A percentile compares a stretch with the other conserved stretches of the same genome.
Conservation (phyloP, 2,888 invertebrate species). For the Galerucella pusilla region DNA sequence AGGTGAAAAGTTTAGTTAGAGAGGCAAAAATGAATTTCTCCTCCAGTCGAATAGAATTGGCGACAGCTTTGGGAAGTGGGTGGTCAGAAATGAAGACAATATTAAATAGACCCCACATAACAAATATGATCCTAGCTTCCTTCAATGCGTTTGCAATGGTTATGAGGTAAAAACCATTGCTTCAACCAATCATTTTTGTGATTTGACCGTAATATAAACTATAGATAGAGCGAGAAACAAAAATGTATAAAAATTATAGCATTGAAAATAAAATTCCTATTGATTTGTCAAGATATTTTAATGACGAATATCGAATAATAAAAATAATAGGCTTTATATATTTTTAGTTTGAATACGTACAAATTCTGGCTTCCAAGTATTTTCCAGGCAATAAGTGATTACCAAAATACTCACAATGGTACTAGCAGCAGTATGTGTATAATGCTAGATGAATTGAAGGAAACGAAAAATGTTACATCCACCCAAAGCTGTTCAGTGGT, state of each 20-base stretch:
- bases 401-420: constrained; percentile 53
- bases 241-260: too few relatives aligned
- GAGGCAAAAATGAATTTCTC: constrained; percentile 59
- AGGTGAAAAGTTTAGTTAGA: constrained; percentile 62
- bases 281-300: too few relatives aligned
- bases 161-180: constrained; percentile 69
- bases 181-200: neutral
- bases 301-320: neutral
- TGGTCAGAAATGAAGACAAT: constrained; percentile 73
- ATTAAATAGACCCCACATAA: constrained; percentile 72
- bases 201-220: too few relatives aligned
- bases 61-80: constrained; percentile 69
- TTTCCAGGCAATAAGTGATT: constrained; percentile 75
- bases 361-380: constrained; percentile 89
- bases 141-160: constrained; percentile 73
- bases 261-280: too few relatives aligned
- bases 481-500: constrained; percentile 42
- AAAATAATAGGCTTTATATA: neutral
- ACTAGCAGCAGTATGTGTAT: constrained; percentile 63
- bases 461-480: constrained; percentile 33
- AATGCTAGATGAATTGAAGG: constrained; percentile 65
- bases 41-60: constrained; percentile 58
- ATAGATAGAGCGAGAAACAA: too few relatives aligned
- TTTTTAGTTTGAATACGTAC: constrained; percentile 74
- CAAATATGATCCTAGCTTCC: constrained; percentile 72